Evolutionary conservation across 2,797 vertebrate species (phyloP), one percentile per base, ranked within the genome.

Genomic region (Silurus aristotelis): DNA sequence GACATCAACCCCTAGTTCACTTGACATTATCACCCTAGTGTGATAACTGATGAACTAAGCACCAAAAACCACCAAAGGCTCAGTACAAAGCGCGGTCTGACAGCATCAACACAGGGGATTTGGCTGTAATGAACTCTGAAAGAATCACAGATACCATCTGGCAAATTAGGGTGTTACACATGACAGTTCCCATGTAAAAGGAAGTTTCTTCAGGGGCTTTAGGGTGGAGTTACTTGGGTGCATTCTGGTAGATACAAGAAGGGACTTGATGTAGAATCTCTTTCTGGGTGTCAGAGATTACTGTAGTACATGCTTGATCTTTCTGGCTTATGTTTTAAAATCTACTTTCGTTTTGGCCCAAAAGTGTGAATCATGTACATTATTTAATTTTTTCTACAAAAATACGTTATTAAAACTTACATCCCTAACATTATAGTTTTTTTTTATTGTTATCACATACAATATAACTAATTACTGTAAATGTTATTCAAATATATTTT

Each of bases 1-100:
- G 80, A 82, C 71, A 86, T 77, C 63, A 82, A 68, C 63, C 52
- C 58, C 72, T 48, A 76, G 75, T 79, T 84, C 75, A 52, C 80
- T 78, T 63, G 55, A 83, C 66, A 80, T 70, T 80, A 72, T 85
- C 64, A 22, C 15, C 58, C 76, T 19, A 10, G 61, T 71, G 43
- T 70, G 64, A 22, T 68, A 52, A 82, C 22, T 68, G 10, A 66
- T 61, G 63, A 77, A 77, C 38, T 68, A 70, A 82, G n/a, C 83
- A 70, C 66, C 61, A 48, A 64, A 73, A 73, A 72, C 67, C 55
- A 61, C n/a, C 67, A 64, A 56, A 60, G 17, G 70, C 71, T 67
- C 6, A 66, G 31, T 63, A n/a, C 67, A 71, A 63, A 78, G 55
- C 20, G 0, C 14, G 52, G 22, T 22, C 19, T 86, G 80, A 83